Percentiles rank a stretch among this genome's conserved stretches.
These are phyloP conservation scores for Oasisia sp. DNA, from an alignment of 2,888 invertebrate species.

Conservation along the genomic window DNA sequence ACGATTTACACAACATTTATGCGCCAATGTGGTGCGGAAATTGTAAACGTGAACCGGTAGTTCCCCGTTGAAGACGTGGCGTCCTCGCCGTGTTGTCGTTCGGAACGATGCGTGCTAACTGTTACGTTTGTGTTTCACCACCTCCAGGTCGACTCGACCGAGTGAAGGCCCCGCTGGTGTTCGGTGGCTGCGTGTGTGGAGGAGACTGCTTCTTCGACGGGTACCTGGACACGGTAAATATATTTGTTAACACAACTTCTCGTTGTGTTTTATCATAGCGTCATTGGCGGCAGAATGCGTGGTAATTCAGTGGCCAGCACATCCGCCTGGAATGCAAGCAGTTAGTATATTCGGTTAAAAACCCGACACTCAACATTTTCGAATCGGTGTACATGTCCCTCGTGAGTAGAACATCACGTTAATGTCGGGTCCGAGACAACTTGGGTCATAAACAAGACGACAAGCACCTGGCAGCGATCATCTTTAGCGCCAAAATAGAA, in stretches of 20 bases:
- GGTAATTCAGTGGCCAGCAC: no score
- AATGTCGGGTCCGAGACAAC: no score
- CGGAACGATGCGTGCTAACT: background rate
- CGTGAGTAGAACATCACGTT: no score
- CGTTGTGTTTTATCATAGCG: background rate
- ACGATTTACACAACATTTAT: background rate
- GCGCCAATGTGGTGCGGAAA: background rate
- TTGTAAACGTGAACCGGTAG: no score
- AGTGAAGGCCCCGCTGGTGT: constrained; percentile 17
- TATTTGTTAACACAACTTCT: background rate
- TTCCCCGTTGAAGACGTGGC: background rate
- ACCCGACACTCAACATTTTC: no score
- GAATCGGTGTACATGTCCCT: no score
- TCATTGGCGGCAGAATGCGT: background rate
- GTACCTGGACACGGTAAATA: constrained; percentile 12
- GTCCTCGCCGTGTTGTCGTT: background rate
- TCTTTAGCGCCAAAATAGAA: no score
- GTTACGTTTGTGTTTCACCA: background rate
- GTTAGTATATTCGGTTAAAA: no score
- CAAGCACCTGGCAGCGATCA: no score
- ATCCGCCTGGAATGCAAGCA: no score
- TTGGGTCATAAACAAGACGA: no score
- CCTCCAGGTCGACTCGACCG: constrained; percentile 14
- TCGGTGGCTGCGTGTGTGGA: constrained; percentile 17
- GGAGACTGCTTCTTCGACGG: constrained; percentile 24